Conservation (phyloP, 2,113 vertebrate genomes). For the Cnemophilus loriae region DNA sequence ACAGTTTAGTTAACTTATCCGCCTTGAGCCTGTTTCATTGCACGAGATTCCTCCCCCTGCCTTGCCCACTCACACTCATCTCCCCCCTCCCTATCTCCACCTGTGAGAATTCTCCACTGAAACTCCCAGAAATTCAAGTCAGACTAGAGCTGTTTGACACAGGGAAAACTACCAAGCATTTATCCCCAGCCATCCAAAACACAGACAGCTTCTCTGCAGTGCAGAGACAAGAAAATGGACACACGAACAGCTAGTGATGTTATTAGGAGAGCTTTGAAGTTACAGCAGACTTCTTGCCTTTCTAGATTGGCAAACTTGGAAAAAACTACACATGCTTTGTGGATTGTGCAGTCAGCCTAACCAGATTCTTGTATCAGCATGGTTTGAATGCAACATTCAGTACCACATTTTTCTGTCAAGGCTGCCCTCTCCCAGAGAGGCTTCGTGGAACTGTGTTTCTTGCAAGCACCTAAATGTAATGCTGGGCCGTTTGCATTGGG, state of each 20-base stretch:
- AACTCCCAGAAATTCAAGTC: background rate
- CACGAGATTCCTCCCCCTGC: background rate
- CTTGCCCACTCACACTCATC: background rate
- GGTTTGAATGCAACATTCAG: background rate
- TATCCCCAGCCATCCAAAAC: background rate
- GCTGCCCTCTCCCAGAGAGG: background rate
- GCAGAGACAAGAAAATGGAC: background rate
- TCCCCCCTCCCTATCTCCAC: background rate
- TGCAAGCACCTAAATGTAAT: background rate
- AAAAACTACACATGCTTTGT: background rate
- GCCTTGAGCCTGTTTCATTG: background rate
- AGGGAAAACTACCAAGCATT: background rate
- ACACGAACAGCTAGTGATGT: background rate
- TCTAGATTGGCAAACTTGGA: background rate
- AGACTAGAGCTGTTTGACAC: background rate
- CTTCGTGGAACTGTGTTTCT: background rate
- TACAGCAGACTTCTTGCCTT: background rate
- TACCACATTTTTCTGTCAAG: background rate
- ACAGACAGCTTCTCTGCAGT: background rate
- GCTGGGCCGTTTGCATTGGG: background rate
- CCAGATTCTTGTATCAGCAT: background rate
- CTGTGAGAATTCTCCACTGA: background rate
- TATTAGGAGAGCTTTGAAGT: background rate
- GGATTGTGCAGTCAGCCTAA: background rate
- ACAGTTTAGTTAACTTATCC: constrained; percentile 13